phyloP scores from a whole-genome alignment of 1,140 invertebrate genomes.

The Chironomus striatipennis region DNA sequence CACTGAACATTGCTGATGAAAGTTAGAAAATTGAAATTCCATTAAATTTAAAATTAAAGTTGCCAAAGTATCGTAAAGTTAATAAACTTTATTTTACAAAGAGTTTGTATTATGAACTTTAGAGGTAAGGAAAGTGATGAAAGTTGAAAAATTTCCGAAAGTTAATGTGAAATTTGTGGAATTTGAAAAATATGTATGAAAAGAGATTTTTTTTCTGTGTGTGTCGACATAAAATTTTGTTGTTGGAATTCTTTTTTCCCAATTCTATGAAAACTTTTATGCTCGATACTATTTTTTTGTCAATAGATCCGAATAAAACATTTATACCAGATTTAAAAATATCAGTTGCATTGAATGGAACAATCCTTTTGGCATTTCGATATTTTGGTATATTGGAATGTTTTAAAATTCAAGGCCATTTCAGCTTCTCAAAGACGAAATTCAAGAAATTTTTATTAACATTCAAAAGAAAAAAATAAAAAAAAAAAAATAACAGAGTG shows the following conservation, averaged over 20 bases:
- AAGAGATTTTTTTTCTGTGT: neutral
- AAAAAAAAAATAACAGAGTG: too few relatives aligned
- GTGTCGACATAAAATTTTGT: neutral
- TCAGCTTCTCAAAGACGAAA: neutral
- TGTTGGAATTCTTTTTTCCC: neutral
- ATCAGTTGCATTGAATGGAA: constrained; percentile 4
- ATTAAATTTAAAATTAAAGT: constrained; percentile 12
- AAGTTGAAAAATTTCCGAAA: neutral
- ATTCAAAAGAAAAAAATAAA: too few relatives aligned
- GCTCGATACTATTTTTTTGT: too few relatives aligned
- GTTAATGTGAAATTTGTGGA: constrained; percentile 9
- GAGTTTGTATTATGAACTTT: constrained; percentile 10
- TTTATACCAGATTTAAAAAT: neutral
- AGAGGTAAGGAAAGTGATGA: neutral
- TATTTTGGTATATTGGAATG: constrained; percentile 2
- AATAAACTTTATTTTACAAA: neutral
- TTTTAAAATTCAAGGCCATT: constrained; percentile 14
- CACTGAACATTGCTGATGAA: neutral
- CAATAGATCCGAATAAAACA: too few relatives aligned
- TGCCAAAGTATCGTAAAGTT: constrained; percentile 5
- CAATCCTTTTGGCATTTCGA: neutral
- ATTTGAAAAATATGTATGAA: neutral
- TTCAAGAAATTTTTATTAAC: neutral
- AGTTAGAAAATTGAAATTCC: constrained; percentile 14
- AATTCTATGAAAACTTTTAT: too few relatives aligned